Evolutionary conservation across 2,797 vertebrate genomes (phyloP).

Genomic region (Falco novaeseelandiae): DNA sequence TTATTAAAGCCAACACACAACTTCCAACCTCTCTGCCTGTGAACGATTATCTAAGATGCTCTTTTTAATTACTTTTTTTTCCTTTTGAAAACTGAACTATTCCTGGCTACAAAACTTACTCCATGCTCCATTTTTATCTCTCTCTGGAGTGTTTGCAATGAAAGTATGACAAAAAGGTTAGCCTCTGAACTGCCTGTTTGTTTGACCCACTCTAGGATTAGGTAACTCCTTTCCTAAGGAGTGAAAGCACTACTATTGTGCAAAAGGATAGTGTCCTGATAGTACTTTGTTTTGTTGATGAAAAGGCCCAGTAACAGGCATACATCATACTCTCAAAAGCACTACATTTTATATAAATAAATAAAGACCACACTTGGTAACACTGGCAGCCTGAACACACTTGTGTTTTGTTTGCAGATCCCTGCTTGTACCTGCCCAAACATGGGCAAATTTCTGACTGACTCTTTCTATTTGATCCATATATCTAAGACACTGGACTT

Average conservation of each 20-base stretch:
- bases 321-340: neutral
- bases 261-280: neutral
- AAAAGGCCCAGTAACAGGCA: neutral
- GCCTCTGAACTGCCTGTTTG: neutral
- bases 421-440: neutral
- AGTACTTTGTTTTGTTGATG: neutral
- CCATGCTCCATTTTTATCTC: neutral
- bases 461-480: neutral
- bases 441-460: neutral
- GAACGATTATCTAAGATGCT: neutral
- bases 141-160: neutral
- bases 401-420: neutral
- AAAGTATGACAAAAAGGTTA: neutral
- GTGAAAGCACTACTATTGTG: neutral
- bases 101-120: neutral
- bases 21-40: neutral
- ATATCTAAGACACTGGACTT: neutral
- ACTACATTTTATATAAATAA: neutral
- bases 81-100: neutral
- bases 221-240: neutral
- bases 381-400: neutral
- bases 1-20: slow-evolving; percentile 30
- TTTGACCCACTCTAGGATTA: neutral
- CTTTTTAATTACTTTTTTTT: neutral
- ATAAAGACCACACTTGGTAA: neutral